Base-by-base conservation (phyloP, 2,113 vertebrate genomes). In the Bostrychus sinensis region DNA sequence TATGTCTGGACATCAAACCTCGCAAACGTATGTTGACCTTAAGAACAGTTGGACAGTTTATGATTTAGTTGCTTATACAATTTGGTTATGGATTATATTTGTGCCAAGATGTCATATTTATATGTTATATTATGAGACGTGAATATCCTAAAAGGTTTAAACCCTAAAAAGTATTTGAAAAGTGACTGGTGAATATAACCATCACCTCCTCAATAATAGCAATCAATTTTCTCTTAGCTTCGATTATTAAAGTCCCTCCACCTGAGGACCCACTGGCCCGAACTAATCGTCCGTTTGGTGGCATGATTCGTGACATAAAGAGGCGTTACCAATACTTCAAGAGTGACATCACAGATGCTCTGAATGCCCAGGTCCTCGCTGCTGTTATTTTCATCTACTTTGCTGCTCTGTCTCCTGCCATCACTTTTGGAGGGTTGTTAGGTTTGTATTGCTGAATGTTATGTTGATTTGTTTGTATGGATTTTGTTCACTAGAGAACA, bases 351-450 rank as follows among this genome's bases (percentile, higher is more conserved):
- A 95, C 80, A 0, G 96, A 99, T 0, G 95, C 94, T 0, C 72
- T 96, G 1, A 96, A 87, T 16, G 64, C 91, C 1, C 96, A 98
- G 84, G 95, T 94, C 59, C 81, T 99, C 61, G 95, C 97, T 0
- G 94, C 96, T 0, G 84, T 96, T 81, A 97, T 99, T 83, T 99
- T 99, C 85, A 98, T 99, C 89, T 99, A 98, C 87, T 99, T 99
- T 1, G 97, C 96, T 0, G 95, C 97, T 3, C 85, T 99, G 72
- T 95, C 97, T 1, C 96, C 97, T 0, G 93, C 96, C 19, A 84
- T 98, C 89, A 99, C 97, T 58, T 99, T 99, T 0, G 97, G 97
- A 1, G 96, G 96, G 56, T 90, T 99, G 55, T 89, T 99, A 70
- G 89, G 97, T 99, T 42, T 3, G 32, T 73, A 64, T 63, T n/a